Base-by-base conservation (phyloP, 2,113 vertebrate species). In the Coryphaenoides rupestris region DNA sequence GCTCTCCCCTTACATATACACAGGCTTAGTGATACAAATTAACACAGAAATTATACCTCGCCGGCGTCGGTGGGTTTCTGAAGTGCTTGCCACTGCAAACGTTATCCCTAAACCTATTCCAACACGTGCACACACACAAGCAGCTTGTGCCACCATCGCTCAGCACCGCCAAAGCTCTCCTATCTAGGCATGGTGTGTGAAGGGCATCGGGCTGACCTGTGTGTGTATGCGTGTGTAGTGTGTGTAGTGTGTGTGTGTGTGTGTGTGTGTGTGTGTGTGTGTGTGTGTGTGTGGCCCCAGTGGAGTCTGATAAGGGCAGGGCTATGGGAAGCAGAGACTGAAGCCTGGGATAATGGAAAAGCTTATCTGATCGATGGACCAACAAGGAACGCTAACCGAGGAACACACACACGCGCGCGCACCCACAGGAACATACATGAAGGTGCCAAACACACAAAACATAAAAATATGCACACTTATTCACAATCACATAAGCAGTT, bases 311-410 rank as follows among this genome's bases (percentile, higher is more conserved):
- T 89, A 88, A 89, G 83, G 71, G 79, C 53, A 68, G 75, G n/a
- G 80, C 79, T 86, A 86, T 86, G 83, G 83, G 85, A 89, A 85
- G 80, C 82, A 80, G 76, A 83, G 82, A 84, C 84, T 85, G 83
- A 89, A 83, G 86, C 82, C 81, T 80, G 81, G 86, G 81, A 89
- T 88, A 89, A 89, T 89, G 84, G 86, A 87, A 88, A 89, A 86
- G 78, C 86, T 88, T 89, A 89, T 89, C 87, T 86, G 87, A 89
- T 88, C 85, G 72, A 88, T 85, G 82, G 83, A 86, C 87, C 85
- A 87, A 86, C 82, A 87, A 84, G 80, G 70, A 88, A 87, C 85
- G 84, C 71, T 70, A 75, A 81, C 78, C 75, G 77, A 69, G 74
- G 74, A 81, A 83, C 66, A 72, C 24, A 75, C 72, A 74, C 73